A percentile compares a stretch with the other conserved stretches of the same genome.
Evolutionary conservation across 2,797 vertebrate species (phyloP).

Genomic region (Loriculus beryllinus): DNA sequence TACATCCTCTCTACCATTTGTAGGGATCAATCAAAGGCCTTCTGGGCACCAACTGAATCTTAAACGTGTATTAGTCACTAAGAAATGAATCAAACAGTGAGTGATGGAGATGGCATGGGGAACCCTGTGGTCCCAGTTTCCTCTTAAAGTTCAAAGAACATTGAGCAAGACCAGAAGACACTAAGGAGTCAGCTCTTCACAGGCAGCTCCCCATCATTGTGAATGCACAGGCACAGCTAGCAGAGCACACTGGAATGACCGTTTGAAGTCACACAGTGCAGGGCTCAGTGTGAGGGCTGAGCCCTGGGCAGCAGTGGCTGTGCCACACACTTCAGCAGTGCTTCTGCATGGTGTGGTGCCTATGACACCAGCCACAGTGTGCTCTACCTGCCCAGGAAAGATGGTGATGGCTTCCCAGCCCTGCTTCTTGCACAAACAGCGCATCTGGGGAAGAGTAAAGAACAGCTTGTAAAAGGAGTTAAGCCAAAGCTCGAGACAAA

Average conservation of each 20-base stretch:
- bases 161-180: neutral
- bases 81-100: neutral
- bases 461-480: neutral
- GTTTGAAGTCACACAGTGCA: neutral
- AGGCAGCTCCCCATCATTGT: neutral
- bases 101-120: neutral
- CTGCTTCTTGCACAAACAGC: neutral
- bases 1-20: neutral
- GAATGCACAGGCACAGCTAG: accelerated
- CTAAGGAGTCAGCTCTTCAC: neutral
- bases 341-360: neutral
- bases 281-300: neutral
- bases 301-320: neutral
- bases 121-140: neutral
- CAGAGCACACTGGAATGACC: neutral
- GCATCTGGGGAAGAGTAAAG: neutral
- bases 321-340: accelerated
- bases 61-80: neutral
- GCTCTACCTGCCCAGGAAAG: neutral
- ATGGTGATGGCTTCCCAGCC: neutral
- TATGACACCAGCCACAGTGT: neutral
- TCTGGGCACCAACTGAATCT: neutral
- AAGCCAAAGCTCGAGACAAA: neutral
- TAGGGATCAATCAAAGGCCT: neutral
- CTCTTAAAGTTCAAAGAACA: neutral